Evolutionary conservation across 2,888 invertebrate species (phyloP).

Genomic region (Choreutis nemorana): DNA sequence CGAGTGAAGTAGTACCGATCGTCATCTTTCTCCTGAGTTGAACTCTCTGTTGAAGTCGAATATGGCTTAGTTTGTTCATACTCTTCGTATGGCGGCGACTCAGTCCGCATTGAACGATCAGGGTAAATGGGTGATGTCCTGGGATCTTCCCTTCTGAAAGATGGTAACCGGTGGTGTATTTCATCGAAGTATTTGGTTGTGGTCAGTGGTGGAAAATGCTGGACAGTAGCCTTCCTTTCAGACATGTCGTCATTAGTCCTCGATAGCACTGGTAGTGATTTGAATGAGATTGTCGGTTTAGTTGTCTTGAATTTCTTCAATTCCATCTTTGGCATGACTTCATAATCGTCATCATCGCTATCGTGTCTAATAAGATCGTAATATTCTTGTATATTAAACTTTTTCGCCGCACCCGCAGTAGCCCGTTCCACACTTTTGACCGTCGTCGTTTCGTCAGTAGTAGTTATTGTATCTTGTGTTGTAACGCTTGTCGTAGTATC

Average conservation of each 20-base stretch:
- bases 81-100: too few species aligned
- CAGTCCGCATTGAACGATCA: too few species aligned
- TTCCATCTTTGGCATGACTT: slow-evolving; percentile 37
- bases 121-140: too few species aligned
- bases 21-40: too few species aligned
- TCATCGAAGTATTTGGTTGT: too few species aligned
- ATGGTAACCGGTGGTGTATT: too few species aligned
- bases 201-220: slow-evolving; percentile 47
- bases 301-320: slow-evolving; percentile 30
- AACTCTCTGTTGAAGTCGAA: too few species aligned
- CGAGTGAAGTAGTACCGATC: slow-evolving; percentile 23
- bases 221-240: slow-evolving; percentile 38
- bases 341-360: slow-evolving; percentile 39
- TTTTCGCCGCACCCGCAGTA: slow-evolving; percentile 21
- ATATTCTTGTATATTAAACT: slow-evolving; percentile 30
- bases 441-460: slow-evolving; percentile 17
- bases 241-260: slow-evolving; percentile 16
- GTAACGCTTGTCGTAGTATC: not conserved
- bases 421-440: slow-evolving; percentile 10
- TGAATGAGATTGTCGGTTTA: not conserved
- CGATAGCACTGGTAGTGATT: not conserved
- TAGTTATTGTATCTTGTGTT: not conserved
- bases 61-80: too few species aligned
- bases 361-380: slow-evolving; percentile 37
- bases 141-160: too few species aligned